Conservation (phyloP, 2,797 vertebrate species). For the Peromyscus eremicus region DNA sequence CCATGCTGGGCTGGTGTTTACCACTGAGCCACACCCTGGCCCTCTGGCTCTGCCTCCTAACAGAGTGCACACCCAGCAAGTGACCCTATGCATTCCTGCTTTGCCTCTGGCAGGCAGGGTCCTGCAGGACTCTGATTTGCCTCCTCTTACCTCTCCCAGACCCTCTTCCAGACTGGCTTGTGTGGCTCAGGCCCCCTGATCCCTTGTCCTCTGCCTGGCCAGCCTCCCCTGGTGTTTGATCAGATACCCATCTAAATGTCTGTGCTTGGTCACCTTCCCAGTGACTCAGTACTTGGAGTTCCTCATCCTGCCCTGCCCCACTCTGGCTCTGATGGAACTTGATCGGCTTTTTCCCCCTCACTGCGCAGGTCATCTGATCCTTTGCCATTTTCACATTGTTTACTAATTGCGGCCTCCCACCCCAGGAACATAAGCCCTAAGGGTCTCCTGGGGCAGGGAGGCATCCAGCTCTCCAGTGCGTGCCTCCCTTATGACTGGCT, state of each 20-base stretch:
- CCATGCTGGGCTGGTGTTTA: not conserved
- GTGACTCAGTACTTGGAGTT: not conserved
- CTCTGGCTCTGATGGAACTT: fast-evolving
- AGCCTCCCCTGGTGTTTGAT: fast-evolving
- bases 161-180: not conserved
- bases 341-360: not conserved
- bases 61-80: not conserved
- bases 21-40: not conserved
- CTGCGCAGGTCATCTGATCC: fast-evolving
- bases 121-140: not conserved
- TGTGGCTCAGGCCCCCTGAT: not conserved
- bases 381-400: not conserved
- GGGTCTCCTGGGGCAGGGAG: not conserved
- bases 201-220: not conserved
- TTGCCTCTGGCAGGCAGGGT: not conserved
- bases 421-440: not conserved
- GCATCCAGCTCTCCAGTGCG: not conserved
- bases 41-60: not conserved
- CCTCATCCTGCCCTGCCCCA: too few species aligned
- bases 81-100: not conserved
- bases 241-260: too few species aligned
- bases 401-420: not conserved
- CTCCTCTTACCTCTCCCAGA: not conserved
- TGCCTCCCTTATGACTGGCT: not conserved
- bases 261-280: not conserved